Evolutionary conservation across 1,140 invertebrate genomes (phyloP), one percentile per base, ranked within the genome.

Genomic region (Drosophila lini): DNA sequence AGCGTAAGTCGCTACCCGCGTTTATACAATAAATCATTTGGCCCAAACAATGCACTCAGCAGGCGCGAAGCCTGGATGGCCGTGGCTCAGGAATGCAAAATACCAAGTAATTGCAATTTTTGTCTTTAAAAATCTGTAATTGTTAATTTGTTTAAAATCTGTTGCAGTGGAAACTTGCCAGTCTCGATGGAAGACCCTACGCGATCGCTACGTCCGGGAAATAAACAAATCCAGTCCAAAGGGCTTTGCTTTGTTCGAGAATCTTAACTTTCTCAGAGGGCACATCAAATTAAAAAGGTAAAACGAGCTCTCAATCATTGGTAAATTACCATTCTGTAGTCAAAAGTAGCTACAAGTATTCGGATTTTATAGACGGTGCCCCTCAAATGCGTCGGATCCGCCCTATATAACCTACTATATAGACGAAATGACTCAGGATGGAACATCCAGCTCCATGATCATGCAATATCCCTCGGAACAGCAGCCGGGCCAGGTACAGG

Each of bases 181-280:
- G 34, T 3, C 16, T 9, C 53, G 69, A 2, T 79, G 77, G 75
- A 68, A 44, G 44, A 28, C 34, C 3, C 10, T 79, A 15, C 57
- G 77, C 11, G 57, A 79, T 36, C 61, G 69, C 11, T 80, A 53
- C 31, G 69, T 80, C 19, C 32, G 62, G 31, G 60, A 68, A 55
- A 41, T 32, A 16, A 62, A 74, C 28, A 78, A 64, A 70, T 1
- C 32, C 22, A 55, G 3, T 0, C 7, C 0, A 9, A 22, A 5
- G 25, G 57, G 25, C 15, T n/a, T 4, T 38, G 6, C 32, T 34
- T 3, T 34, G 9, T 68, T 42, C 25, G 10, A 56, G 2, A 16
- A 61, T 5, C 9, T 68, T 4, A 5, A 9, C 9, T 80, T 80
- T 31, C 41, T 80, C 3, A 25, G 41, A 10, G 19, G 32, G 1